Base-by-base conservation (phyloP, 37 sponge, comb jelly and placozoan species). In the Sycon ciliatum region DNA sequence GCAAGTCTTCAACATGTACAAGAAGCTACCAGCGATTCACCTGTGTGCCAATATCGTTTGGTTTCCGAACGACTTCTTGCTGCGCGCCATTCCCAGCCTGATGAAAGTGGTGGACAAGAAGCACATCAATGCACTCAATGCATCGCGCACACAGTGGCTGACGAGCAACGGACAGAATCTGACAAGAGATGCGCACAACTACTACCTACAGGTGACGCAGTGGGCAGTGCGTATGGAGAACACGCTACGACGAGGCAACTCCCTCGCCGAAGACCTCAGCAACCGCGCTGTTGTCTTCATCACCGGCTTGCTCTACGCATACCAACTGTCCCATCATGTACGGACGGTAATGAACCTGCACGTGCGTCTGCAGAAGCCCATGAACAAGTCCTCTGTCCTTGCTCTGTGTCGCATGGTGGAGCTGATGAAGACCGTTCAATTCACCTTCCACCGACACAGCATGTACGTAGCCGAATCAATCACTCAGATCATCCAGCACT, bases 201-300 rank as follows among this genome's bases (percentile, higher is more conserved):
- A 54, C 76, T 82, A 89, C 69, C 37, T 86, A 62, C 42, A 64
- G 24, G 87, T 89, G 62, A 72, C 83, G 3, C 53, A 56, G 23
- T 89, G 90, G 90, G 86, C 86, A 88, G 72, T 86, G 16, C 67
- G 69, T n/a, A 89, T 89, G 90, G 90, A 89, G 65, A 34, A 11
- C 34, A 4, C 75, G 6, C 36, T 56, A 35, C 22, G 34, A 3
- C 34, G 1, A 18, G 53, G 13, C 16, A 18, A 46, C 18, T 20
- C 13, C n/a, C n/a, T n/a, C 53, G 53, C 18, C 18, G 16, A 46
- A 46, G 53, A 46, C 53, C 18, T 46, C 16, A 20, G 16, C 53
- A 46, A 46, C 13, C 53, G 53, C 18, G 18, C 53, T 18, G 18
- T 46, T 13, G 16, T 46, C 18, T 46, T 46, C 53, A 46, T 46